These are phyloP conservation scores for Mechanitis mazaeus DNA, from an alignment of 2,888 invertebrate genomes.

Conservation along the genomic window DNA sequence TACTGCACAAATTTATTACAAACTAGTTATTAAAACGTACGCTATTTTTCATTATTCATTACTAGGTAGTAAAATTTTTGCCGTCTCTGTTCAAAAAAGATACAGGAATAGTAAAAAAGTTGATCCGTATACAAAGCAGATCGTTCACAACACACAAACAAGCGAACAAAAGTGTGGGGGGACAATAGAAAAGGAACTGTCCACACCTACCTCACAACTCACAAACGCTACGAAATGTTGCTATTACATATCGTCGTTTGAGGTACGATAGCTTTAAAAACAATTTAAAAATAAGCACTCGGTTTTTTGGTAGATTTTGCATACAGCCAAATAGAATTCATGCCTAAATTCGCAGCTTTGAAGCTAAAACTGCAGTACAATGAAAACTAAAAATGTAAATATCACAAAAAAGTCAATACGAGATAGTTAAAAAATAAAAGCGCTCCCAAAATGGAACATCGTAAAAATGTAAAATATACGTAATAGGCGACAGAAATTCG, in stretches of 20 bases:
- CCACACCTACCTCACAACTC: constrained; percentile 54
- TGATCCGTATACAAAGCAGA: constrained; percentile 23
- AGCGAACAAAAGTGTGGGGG: constrained; percentile 36
- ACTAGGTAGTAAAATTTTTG: constrained; percentile 13
- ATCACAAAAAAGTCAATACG: neutral
- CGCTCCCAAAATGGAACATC: neutral
- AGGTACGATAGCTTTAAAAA: constrained; percentile 6
- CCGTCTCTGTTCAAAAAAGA: constrained; percentile 21
- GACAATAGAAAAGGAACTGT: constrained; percentile 54
- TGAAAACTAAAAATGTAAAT: neutral
- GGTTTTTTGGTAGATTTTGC: neutral
- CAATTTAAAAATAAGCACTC: constrained; percentile 5
- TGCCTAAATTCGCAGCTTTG: neutral
- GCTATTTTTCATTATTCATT: neutral
- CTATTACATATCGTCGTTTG: constrained; percentile 25
- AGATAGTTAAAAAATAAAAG: neutral
- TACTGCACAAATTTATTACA: neutral
- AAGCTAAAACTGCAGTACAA: neutral
- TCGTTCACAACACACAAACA: constrained; percentile 19
- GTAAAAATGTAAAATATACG: constrained; percentile 8
- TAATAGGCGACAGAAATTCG: constrained; percentile 14
- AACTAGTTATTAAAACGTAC: neutral
- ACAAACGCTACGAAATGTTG: constrained; percentile 17
- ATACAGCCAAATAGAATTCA: too few species aligned
- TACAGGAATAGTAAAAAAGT: constrained; percentile 23